These are phyloP conservation scores for Lasaia peninsularis DNA, from an alignment of 1,140 invertebrate genomes.

Conservation along the genomic window DNA sequence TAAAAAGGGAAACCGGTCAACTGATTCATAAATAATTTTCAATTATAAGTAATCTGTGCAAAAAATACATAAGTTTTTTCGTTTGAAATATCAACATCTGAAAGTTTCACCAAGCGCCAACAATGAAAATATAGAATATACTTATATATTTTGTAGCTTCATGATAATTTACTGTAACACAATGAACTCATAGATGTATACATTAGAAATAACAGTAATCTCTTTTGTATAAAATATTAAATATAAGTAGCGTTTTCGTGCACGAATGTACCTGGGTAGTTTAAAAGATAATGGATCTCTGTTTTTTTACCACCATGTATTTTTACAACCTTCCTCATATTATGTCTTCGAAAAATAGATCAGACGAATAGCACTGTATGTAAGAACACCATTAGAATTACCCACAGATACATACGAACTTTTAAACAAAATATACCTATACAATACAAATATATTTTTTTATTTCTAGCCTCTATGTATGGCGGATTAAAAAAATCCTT, in stretches of 20 bases:
- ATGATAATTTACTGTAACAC: not conserved
- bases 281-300: not conserved
- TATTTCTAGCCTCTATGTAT: not conserved
- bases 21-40: too few species aligned
- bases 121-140: too few species aligned
- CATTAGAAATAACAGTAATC: not conserved
- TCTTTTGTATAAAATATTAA: not conserved
- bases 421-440: slow-evolving; percentile 9
- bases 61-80: too few species aligned
- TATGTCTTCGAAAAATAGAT: slow-evolving; percentile 4
- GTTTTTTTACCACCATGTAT: not conserved
- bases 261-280: slow-evolving; percentile 5
- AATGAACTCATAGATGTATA: not conserved
- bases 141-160: not conserved
- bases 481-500: too few species aligned
- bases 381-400: slow-evolving; percentile 12
- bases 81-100: too few species aligned
- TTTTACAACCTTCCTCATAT: slow-evolving; percentile 3
- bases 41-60: too few species aligned
- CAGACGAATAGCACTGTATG: slow-evolving; percentile 7
- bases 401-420: slow-evolving; percentile 9
- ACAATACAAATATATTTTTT: not conserved
- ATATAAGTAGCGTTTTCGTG: slow-evolving; percentile 1
- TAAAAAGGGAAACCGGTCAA: too few species aligned
- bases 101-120: too few species aligned